Conservation (phyloP, 1,140 invertebrate genomes). For the Euwallacea fornicatus region DNA sequence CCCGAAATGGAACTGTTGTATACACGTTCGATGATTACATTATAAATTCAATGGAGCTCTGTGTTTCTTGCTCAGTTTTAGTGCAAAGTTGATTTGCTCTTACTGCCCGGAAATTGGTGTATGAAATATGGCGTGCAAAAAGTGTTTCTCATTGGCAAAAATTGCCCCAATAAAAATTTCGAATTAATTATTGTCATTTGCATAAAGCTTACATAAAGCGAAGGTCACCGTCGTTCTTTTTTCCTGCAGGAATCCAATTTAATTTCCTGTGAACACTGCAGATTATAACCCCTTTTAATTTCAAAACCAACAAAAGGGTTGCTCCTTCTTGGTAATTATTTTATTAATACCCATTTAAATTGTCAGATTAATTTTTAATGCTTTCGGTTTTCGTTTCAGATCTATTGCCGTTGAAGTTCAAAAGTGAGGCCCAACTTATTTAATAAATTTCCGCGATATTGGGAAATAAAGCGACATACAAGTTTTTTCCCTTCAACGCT, state of each 20-base stretch:
- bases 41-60: slow-evolving; percentile 18
- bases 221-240: background rate
- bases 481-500: no score
- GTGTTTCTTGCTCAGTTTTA: background rate
- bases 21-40: slow-evolving; percentile 31
- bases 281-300: slow-evolving; percentile 36
- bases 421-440: no score
- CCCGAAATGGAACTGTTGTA: slow-evolving; percentile 21
- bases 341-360: slow-evolving; percentile 26
- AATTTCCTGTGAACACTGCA: slow-evolving; percentile 32
- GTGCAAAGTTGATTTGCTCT: no score
- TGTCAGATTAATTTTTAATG: slow-evolving; percentile 24
- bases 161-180: no score
- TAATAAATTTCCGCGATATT: no score
- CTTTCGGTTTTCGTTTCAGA: background rate
- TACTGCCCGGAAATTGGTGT: no score
- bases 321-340: slow-evolving; percentile 20
- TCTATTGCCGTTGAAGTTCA: no score
- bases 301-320: slow-evolving; percentile 25
- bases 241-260: slow-evolving; percentile 22
- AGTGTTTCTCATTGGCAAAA: no score
- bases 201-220: no score
- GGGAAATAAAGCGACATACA: no score
- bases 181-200: no score
- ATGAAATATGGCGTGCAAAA: no score